These are phyloP conservation scores for Cygnus atratus DNA, from an alignment of 2,113 vertebrate genomes.

Conservation along the genomic window DNA sequence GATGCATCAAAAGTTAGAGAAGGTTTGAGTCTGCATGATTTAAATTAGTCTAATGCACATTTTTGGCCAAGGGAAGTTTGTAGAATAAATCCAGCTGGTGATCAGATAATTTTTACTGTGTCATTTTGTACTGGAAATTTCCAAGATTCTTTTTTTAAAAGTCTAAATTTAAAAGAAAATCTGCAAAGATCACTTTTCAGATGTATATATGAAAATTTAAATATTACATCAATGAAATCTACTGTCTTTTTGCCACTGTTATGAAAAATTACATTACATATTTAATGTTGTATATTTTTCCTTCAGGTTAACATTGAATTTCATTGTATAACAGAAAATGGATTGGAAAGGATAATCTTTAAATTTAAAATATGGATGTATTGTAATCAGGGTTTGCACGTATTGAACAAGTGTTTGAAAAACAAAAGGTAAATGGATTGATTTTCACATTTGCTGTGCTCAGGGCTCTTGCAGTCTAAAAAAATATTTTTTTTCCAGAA, in stretches of 20 bases:
- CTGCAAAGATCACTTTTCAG: neutral
- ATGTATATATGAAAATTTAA: neutral
- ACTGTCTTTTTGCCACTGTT: neutral
- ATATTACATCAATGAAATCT: neutral
- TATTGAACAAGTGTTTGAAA: neutral
- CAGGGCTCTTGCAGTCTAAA: neutral
- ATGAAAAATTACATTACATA: neutral
- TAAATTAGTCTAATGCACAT: neutral
- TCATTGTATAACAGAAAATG: neutral
- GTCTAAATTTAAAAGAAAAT: neutral
- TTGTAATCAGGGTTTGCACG: neutral
- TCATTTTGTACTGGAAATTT: neutral
- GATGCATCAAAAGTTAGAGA: neutral
- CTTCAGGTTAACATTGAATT: neutral
- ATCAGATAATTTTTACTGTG: neutral
- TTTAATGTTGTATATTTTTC: neutral
- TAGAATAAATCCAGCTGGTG: neutral
- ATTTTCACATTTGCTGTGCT: neutral
- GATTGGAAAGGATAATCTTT: neutral
- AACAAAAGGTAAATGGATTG: neutral
- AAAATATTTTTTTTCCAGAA: neutral
- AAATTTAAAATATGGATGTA: neutral
- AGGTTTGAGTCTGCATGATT: neutral
- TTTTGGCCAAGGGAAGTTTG: neutral
- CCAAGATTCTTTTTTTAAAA: neutral